Percentiles rank a stretch among this genome's conserved stretches.
phyloP scores from a whole-genome alignment of 2,113 vertebrate genomes.

The Hyaena hyaena region DNA sequence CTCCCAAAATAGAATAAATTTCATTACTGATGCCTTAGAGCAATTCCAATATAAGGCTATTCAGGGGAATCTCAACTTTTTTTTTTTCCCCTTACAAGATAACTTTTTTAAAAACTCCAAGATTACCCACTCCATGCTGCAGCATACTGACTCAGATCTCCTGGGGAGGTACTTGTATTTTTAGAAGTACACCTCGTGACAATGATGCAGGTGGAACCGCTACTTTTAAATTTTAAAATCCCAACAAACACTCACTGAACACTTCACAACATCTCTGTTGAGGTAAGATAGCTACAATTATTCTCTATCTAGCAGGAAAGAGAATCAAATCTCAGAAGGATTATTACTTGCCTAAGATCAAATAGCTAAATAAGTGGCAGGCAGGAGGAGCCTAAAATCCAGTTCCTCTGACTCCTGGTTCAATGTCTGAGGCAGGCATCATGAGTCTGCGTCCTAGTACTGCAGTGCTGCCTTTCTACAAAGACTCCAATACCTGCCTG shows the following conservation, averaged over 20 bases:
- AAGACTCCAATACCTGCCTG: background rate
- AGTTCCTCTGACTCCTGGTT: background rate
- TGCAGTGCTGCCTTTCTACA: background rate
- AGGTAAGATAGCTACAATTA: background rate
- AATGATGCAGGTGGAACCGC: constrained; percentile 1
- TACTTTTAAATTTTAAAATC: background rate
- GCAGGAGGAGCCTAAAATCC: background rate
- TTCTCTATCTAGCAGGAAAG: background rate
- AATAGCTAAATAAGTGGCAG: background rate
- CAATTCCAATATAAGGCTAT: background rate
- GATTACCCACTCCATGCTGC: background rate
- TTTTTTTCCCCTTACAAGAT: no score
- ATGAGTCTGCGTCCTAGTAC: background rate
- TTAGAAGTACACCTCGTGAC: background rate
- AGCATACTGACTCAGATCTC: background rate
- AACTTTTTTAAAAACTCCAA: background rate
- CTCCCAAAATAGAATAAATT: background rate
- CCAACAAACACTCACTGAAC: background rate
- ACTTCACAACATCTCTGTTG: background rate
- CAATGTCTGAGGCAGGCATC: background rate
- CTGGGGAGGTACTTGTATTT: background rate
- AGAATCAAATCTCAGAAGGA: constrained; percentile 11
- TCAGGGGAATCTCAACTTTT: background rate
- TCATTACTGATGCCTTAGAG: background rate
- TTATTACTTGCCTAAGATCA: background rate